Base-by-base conservation (phyloP, 2,888 invertebrate species). In the Drosophila multiciliata region DNA sequence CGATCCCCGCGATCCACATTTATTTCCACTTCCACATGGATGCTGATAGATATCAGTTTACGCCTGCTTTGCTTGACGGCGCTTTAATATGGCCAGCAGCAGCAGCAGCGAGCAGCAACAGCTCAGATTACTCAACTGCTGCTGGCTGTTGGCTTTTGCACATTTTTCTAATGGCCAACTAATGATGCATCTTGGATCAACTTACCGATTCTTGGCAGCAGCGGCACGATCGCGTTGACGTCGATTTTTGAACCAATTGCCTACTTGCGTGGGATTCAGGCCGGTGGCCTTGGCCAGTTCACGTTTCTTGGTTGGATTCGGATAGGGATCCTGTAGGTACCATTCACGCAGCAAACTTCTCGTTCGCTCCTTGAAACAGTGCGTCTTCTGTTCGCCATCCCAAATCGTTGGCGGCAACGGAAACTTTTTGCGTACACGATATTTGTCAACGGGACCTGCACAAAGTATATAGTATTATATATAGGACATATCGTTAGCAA, bases 291-390 rank as follows among this genome's bases (percentile, higher is more conserved):
- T 96, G 33, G 98, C 98, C 90, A 98, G 94, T 93, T 98, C 98
- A 80, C 97, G 94, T 93, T 98, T 98, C 94, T 98, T 98, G 76
- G 97, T 97, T 45, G 98, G 98, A 93, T 98, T 98, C 66, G 98
- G 98, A 94, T 98, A 98, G n/a, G 98, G 97, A 94, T 98, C 99
- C 94, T 98, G 98, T 65, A 99, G 95, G 93, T 99, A 99, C 98
- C 99, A 99, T 94, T 99, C 99, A 75, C 99, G 94, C 81, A 99
- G 95, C 82, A 99, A 94, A 88, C 98, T 98, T 83, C 99, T 94
- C 91, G 99, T 99, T 79, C 99, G 94, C 94, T 99, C 97, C 94
- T 98, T 98, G 94, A 98, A 98, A 93, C 98, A 98, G 92, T 98
- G 98, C 17, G 98, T 98, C 94, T 98, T 98, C 93, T 98, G 98